phyloP scores from a whole-genome alignment of 2,797 vertebrate genomes.

The Rhincodon typus region DNA sequence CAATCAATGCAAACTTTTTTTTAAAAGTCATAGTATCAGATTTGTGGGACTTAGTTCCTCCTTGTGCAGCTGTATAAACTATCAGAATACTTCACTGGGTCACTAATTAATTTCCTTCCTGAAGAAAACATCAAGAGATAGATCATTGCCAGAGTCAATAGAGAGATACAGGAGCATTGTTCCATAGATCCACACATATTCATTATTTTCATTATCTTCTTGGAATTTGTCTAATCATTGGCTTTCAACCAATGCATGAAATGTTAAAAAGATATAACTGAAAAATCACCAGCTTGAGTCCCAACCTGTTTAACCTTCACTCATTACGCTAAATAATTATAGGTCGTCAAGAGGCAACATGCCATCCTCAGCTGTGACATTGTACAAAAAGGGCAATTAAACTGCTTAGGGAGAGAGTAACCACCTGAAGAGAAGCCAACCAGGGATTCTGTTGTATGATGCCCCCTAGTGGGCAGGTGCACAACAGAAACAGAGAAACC shows the following conservation, averaged over 20 bases:
- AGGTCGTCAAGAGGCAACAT: neutral
- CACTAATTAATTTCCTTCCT: slow-evolving; percentile 30
- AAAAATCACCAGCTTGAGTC: neutral
- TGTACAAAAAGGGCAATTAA: neutral
- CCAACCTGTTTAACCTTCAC: neutral
- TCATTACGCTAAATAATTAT: neutral
- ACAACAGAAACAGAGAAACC: neutral
- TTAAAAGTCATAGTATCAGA: neutral
- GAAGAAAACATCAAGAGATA: slow-evolving; percentile 27
- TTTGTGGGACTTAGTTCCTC: neutral
- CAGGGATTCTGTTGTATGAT: neutral
- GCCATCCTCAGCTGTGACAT: neutral
- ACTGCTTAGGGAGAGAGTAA: neutral
- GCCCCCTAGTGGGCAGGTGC: neutral
- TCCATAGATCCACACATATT: slow-evolving; percentile 13
- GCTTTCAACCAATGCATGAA: neutral
- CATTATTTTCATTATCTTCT: neutral
- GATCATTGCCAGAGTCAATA: slow-evolving; percentile 26
- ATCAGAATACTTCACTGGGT: neutral
- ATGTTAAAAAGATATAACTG: neutral
- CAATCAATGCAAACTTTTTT: neutral
- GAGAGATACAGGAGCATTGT: neutral
- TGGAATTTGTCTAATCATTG: neutral
- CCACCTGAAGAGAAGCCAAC: neutral
- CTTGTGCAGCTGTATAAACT: neutral